Evolutionary conservation across 2,888 invertebrate genomes (phyloP).

Genomic region (Ectemnius lituratus): DNA sequence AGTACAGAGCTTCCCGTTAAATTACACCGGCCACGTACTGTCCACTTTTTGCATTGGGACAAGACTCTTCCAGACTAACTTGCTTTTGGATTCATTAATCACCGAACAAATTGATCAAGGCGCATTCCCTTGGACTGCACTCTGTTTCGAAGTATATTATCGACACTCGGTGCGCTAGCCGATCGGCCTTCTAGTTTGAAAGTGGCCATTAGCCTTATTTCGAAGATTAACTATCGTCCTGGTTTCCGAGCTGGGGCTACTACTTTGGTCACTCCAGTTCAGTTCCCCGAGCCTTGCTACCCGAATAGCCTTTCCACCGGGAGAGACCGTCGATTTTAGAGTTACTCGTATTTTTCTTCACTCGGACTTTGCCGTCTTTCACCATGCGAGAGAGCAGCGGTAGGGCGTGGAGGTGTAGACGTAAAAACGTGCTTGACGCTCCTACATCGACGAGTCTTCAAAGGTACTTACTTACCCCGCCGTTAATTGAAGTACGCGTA

Average conservation of each 20-base stretch:
- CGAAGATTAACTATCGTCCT: conserved; percentile 58
- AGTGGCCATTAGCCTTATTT: conserved; percentile 61
- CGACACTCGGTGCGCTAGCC: conserved; percentile 55
- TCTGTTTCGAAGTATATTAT: conserved; percentile 49
- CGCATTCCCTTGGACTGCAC: conserved; percentile 38
- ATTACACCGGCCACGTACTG: too few relatives aligned
- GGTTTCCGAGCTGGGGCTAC: conserved; percentile 27
- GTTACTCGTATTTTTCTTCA: conserved; percentile 4
- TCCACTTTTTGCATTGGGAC: background rate
- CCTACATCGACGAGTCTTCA: background rate
- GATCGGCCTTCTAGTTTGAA: conserved; percentile 53
- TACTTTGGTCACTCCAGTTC: conserved; percentile 39
- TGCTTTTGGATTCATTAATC: conserved; percentile 40
- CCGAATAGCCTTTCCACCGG: conserved; percentile 24
- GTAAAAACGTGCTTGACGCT: background rate
- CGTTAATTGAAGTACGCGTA: too few relatives aligned
- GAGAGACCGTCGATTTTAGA: conserved; percentile 34
- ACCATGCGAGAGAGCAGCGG: background rate
- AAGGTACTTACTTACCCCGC: too few relatives aligned
- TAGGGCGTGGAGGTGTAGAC: background rate
- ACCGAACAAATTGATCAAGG: conserved; percentile 39
- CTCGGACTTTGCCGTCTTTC: background rate
- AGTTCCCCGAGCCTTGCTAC: conserved; percentile 35
- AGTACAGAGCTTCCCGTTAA: too few relatives aligned
- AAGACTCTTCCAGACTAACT: conserved; percentile 10